A percentile compares a stretch with the other conserved stretches of the same genome.
These are phyloP conservation scores for Armadillidium nasatum DNA, from an alignment of 1,140 invertebrate species.

Conservation along the genomic window DNA sequence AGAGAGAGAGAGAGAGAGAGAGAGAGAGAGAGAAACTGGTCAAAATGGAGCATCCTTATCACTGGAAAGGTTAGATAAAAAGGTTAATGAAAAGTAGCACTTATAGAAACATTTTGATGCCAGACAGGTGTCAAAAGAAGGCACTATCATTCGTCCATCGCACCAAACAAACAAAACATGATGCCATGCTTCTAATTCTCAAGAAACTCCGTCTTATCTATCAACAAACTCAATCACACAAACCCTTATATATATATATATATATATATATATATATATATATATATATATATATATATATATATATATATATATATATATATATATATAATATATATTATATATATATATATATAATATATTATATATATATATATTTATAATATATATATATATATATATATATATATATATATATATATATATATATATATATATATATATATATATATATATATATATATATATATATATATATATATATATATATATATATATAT, in stretches of 20 bases:
- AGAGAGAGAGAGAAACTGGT: too few relatives aligned
- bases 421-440: too few relatives aligned
- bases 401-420: too few relatives aligned
- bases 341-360: too few relatives aligned
- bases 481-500: too few relatives aligned
- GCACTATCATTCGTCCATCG: neutral
- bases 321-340: too few relatives aligned
- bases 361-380: too few relatives aligned
- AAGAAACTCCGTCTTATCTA: too few relatives aligned
- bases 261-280: slow-evolving; percentile 15
- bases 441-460: too few relatives aligned
- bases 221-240: neutral
- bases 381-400: too few relatives aligned
- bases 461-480: too few relatives aligned
- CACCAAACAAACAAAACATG: neutral
- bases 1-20: too few relatives aligned
- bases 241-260: neutral
- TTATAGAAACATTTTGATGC: neutral
- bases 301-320: neutral
- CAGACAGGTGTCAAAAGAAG: neutral
- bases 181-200: neutral
- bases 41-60: neutral
- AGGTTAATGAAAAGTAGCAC: neutral
- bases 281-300: slow-evolving; percentile 1
- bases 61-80: neutral